Percentiles rank a stretch among this genome's conserved stretches.
Conservation (phyloP, 2,888 invertebrate genomes). For the Suillia variegata region DNA sequence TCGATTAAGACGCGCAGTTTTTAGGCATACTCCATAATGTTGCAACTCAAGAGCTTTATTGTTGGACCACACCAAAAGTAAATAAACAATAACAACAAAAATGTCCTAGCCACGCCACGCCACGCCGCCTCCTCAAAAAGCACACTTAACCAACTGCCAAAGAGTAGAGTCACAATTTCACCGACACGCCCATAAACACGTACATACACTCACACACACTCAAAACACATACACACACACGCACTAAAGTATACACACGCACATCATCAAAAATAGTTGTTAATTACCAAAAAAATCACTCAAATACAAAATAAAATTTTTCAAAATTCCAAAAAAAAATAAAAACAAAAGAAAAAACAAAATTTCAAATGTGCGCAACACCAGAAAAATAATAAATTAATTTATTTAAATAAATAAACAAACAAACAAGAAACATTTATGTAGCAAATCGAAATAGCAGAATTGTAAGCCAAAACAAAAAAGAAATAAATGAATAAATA, state of each 20-base stretch:
- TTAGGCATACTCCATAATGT: no score
- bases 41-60: no score
- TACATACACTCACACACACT: no score
- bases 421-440: no score
- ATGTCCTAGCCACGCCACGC: neutral
- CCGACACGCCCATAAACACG: neutral
- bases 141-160: neutral
- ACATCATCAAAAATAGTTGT: neutral
- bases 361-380: conserved; percentile 10
- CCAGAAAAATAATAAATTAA: no score
- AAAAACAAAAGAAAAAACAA: conserved; percentile 22
- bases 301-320: conserved; percentile 10
- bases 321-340: conserved; percentile 29
- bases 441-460: no score
- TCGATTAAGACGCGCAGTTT: no score
- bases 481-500: conserved; percentile 39
- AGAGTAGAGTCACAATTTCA: neutral
- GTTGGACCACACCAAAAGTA: no score
- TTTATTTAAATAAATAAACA: no score
- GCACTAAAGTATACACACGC: no score
- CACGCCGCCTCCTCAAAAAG: neutral
- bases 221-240: no score
- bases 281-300: neutral
- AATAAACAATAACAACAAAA: no score
- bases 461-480: conserved; percentile 4